phyloP scores from a whole-genome alignment of 2,113 vertebrate genomes.

The Misgurnus mizolepis region DNA sequence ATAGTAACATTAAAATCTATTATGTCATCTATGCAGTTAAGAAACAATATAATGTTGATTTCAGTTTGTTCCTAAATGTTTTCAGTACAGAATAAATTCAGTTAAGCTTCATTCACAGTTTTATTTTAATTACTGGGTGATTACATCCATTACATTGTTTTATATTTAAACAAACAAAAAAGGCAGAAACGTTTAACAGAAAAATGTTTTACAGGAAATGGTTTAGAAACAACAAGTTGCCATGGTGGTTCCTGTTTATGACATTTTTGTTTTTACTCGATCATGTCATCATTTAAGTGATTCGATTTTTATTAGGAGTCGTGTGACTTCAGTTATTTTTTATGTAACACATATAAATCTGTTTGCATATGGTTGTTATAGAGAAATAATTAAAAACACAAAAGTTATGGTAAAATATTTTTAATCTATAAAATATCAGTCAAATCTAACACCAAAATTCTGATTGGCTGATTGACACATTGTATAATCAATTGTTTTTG shows the following conservation, averaged over 20 bases:
- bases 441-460: too few relatives aligned
- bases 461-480: too few relatives aligned
- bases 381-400: background rate
- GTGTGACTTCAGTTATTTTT: background rate
- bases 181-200: constrained; percentile 7
- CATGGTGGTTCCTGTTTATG: constrained; percentile 51
- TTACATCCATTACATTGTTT: background rate
- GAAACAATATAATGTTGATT: background rate
- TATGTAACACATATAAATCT: background rate
- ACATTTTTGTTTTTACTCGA: constrained; percentile 17
- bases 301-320: background rate
- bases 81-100: background rate
- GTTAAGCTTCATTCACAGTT: background rate
- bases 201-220: constrained; percentile 53
- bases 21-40: background rate
- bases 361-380: background rate
- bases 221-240: constrained; percentile 53
- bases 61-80: background rate
- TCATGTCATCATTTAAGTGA: background rate
- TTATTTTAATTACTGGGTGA: background rate
- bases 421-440: too few relatives aligned
- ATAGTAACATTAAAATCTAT: background rate
- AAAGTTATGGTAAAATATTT: background rate
- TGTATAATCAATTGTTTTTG: too few relatives aligned
- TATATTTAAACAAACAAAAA: constrained; percentile 1